A percentile compares a stretch with the other conserved stretches of the same genome.
phyloP scores from a whole-genome alignment of 1,140 invertebrate species.

The Olivierus martensii region DNA sequence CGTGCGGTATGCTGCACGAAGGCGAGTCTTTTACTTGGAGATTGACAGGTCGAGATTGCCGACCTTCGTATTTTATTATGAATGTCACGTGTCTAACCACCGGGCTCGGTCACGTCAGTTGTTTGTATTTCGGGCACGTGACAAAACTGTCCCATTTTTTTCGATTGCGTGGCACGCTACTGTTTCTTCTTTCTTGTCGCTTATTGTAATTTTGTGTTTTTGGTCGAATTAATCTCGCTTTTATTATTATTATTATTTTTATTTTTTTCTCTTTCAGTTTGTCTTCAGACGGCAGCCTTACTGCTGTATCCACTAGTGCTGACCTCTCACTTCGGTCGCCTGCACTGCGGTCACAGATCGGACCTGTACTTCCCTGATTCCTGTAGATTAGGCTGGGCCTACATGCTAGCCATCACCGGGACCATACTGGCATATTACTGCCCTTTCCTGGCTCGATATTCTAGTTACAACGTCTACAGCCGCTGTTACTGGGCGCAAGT shows the following conservation, averaged over 20 bases:
- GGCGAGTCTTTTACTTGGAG: too few species aligned
- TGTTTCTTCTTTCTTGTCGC: too few species aligned
- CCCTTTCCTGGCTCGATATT: slow-evolving; percentile 13
- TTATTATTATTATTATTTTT: background rate
- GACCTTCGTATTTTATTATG: too few species aligned
- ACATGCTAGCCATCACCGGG: slow-evolving; percentile 6
- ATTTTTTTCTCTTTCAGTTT: slow-evolving; percentile 5
- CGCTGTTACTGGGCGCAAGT: background rate
- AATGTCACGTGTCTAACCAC: too few species aligned
- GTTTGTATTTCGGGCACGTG: too few species aligned
- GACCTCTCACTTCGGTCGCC: slow-evolving; percentile 5
- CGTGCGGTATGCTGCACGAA: too few species aligned
- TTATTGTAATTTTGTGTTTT: background rate
- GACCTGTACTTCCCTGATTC: background rate
- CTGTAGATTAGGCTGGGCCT: slow-evolving; percentile 17
- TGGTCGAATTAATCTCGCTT: background rate
- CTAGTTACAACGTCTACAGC: slow-evolving; percentile 9
- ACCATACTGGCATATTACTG: slow-evolving; percentile 14
- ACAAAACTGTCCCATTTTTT: too few species aligned
- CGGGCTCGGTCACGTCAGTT: too few species aligned
- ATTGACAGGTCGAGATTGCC: too few species aligned
- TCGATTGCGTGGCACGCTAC: too few species aligned
- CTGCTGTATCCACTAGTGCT: slow-evolving; percentile 11
- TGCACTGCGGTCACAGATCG: slow-evolving; percentile 7
- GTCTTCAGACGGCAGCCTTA: slow-evolving; percentile 8